phyloP scores from a whole-genome alignment of 2,797 vertebrate genomes.

The Tragelaphus oryx region DNA sequence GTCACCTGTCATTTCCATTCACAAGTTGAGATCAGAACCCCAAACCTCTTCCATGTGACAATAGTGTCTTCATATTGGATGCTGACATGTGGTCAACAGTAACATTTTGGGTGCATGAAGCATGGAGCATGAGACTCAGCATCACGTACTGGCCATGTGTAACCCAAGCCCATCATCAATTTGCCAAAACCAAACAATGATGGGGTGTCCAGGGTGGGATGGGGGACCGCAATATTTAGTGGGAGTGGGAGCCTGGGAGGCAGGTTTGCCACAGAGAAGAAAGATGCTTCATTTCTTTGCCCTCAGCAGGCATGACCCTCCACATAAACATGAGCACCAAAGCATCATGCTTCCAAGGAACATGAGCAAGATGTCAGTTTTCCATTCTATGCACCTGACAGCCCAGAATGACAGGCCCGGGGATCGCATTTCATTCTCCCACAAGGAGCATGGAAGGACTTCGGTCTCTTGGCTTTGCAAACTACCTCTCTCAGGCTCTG shows the following conservation, averaged over 20 bases:
- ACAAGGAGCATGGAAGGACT: constrained; percentile 69
- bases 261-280: not conserved
- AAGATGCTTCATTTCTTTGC: constrained; percentile 7
- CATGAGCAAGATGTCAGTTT: constrained; percentile 78
- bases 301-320: constrained; percentile 40
- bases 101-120: not conserved
- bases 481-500: constrained; percentile 67
- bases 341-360: constrained; percentile 62
- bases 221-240: not conserved
- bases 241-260: not conserved
- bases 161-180: not conserved
- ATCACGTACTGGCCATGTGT: not conserved
- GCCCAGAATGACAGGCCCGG: constrained; percentile 76
- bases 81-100: not conserved
- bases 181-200: constrained; percentile 21
- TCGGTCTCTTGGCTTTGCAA: constrained; percentile 77
- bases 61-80: not conserved
- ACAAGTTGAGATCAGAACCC: not conserved
- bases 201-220: not conserved
- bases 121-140: not conserved
- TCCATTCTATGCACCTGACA: constrained; percentile 77
- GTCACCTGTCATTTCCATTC: not conserved
- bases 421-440: constrained; percentile 80
- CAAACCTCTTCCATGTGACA: not conserved
- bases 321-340: constrained; percentile 53